Percentiles rank a stretch among this genome's conserved stretches.
Evolutionary conservation across 2,797 vertebrate species (phyloP).

Genomic region (Darevskia mixta): DNA sequence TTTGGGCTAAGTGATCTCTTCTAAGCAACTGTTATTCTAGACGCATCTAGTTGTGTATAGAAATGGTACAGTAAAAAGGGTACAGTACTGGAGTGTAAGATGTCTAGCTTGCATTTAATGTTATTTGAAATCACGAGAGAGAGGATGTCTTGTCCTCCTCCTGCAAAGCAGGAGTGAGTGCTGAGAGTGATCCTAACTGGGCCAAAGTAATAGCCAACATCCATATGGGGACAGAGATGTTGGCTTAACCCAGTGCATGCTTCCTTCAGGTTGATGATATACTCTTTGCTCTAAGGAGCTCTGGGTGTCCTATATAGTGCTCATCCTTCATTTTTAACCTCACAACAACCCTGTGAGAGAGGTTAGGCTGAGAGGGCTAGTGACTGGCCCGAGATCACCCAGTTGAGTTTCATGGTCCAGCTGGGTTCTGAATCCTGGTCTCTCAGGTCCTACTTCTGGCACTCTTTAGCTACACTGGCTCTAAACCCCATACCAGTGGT

Average conservation of each 20-base stretch:
- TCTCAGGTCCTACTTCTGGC: not conserved
- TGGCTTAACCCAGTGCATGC: not conserved
- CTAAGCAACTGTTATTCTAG: not conserved
- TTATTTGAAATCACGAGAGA: not conserved
- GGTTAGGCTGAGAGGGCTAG: not conserved
- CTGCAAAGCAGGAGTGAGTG: not conserved
- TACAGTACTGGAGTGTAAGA: not conserved
- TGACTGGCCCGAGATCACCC: not conserved
- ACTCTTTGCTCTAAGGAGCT: not conserved
- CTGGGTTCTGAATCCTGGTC: not conserved
- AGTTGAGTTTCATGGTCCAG: not conserved
- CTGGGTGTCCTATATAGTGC: not conserved
- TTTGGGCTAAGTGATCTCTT: not conserved
- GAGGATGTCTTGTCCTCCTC: not conserved
- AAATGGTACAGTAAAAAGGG: not conserved
- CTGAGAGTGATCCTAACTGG: not conserved
- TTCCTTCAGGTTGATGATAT: not conserved
- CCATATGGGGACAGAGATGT: not conserved
- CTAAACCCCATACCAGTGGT: not conserved
- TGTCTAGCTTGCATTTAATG: not conserved
- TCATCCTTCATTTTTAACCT: not conserved
- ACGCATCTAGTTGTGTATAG: not conserved
- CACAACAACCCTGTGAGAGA: not conserved
- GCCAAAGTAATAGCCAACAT: not conserved
- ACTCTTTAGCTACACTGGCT: not conserved